A percentile compares a stretch with the other conserved stretches of the same genome.
These are phyloP conservation scores for Caenorhabditis sulstoni DNA, from an alignment of 2,888 invertebrate species.

Conservation along the genomic window DNA sequence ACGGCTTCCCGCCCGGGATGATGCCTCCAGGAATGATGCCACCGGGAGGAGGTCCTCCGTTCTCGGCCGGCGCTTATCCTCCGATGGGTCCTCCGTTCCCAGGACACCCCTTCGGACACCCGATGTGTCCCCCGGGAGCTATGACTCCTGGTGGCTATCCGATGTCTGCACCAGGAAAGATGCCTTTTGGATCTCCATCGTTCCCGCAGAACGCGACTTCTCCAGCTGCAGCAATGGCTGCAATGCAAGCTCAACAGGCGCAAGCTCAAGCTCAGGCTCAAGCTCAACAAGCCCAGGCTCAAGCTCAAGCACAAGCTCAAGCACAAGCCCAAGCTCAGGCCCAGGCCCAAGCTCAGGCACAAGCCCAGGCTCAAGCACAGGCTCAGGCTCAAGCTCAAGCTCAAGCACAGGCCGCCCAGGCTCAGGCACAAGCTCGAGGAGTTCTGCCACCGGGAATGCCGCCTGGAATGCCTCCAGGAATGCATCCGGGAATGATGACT, in stretches of 20 bases:
- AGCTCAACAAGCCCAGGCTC: conserved; percentile 13
- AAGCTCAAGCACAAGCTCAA: neutral
- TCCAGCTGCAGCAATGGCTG: conserved; percentile 39
- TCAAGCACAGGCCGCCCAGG: neutral
- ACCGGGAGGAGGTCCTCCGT: conserved; percentile 29
- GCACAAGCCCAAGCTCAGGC: conserved; percentile 18
- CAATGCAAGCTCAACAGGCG: conserved; percentile 24
- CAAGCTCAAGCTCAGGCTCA: neutral
- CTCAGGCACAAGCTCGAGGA: neutral
- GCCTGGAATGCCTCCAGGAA: conserved; percentile 22
- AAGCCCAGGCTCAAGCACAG: neutral
- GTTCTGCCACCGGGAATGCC: neutral
- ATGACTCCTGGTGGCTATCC: conserved; percentile 46
- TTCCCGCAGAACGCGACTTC: conserved; percentile 22
- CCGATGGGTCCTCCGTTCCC: conserved; percentile 20
- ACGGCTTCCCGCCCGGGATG: conserved; percentile 29
- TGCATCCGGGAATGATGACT: conserved; percentile 41
- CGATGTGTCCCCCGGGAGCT: conserved; percentile 20
- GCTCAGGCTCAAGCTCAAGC: neutral
- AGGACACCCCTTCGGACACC: conserved; percentile 14
- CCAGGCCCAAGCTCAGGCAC: neutral
- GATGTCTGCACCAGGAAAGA: conserved; percentile 54
- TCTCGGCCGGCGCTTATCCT: conserved; percentile 49
- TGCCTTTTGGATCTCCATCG: conserved; percentile 44
- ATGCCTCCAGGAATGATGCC: conserved; percentile 20